Evolutionary conservation across 30 jellyfish, hydroid and myxozoan species (phyloP).

Genomic region (Calvadosia cruxmelitensis): DNA sequence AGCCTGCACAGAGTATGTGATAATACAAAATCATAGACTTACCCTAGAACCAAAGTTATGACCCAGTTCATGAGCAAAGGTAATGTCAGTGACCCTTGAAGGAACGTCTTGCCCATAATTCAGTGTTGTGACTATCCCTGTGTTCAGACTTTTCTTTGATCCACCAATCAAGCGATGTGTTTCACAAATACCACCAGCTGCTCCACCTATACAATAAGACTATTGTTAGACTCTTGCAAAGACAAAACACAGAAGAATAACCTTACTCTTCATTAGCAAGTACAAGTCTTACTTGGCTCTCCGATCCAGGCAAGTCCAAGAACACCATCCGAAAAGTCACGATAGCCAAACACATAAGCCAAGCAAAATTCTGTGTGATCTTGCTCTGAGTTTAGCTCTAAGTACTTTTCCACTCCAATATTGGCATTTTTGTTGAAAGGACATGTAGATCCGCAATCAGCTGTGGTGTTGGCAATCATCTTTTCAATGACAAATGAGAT

Average conservation of each 20-base stretch:
- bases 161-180: conserved; percentile 36
- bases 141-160: conserved; percentile 57
- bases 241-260: too few species aligned
- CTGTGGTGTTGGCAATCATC: conserved; percentile 46
- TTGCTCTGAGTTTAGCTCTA: conserved; percentile 68
- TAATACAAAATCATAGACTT: too few species aligned
- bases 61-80: conserved; percentile 94
- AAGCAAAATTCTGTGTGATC: conserved; percentile 69
- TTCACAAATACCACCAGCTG: conserved; percentile 95
- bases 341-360: conserved; percentile 80
- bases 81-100: conserved; percentile 72
- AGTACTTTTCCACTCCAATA: conserved; percentile 88
- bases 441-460: conserved; percentile 16
- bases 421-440: conserved; percentile 34
- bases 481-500: conserved; percentile 42
- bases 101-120: conserved; percentile 73
- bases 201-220: conserved; percentile 37
- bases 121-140: conserved; percentile 87
- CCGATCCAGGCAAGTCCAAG: conserved; percentile 98
- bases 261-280: too few species aligned
- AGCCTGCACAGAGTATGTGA: too few species aligned
- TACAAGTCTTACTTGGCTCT: conserved; percentile 36
- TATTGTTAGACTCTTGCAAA: too few species aligned
- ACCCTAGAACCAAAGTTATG: conserved; percentile 94
- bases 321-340: conserved; percentile 93